Evolutionary conservation across 2,797 vertebrate genomes (phyloP).

Genomic region (Spinibarbus caldwelli): DNA sequence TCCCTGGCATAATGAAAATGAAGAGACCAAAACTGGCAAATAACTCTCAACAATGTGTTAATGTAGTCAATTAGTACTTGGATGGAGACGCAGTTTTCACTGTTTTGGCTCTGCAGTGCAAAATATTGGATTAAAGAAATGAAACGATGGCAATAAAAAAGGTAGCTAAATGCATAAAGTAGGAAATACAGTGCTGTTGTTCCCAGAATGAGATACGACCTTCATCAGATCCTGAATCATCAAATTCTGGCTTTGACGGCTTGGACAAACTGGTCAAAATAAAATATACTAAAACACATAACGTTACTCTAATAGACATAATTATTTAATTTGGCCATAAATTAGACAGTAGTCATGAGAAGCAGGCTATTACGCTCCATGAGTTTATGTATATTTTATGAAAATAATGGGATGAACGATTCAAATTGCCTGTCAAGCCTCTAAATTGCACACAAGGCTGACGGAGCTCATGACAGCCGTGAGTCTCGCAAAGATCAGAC

Average conservation of each 20-base stretch:
- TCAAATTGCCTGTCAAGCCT: slow-evolving; percentile 36
- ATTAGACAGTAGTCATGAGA: slow-evolving; percentile 29
- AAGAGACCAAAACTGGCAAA: slow-evolving; percentile 25
- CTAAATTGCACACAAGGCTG: slow-evolving; percentile 26
- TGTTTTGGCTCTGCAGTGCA: background rate
- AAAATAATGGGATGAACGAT: slow-evolving; percentile 27
- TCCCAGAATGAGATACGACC: background rate
- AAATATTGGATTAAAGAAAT: background rate
- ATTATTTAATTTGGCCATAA: slow-evolving; percentile 29
- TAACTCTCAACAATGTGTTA: slow-evolving; percentile 14
- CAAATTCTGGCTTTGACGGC: background rate
- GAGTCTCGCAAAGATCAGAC: slow-evolving; percentile 9
- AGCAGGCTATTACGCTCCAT: slow-evolving; percentile 29
- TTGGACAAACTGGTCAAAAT: slow-evolving; percentile 34
- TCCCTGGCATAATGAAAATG: background rate
- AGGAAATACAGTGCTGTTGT: background rate
- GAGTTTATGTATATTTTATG: slow-evolving; percentile 36
- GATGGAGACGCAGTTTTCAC: background rate
- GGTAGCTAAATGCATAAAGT: background rate
- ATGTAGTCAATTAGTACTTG: background rate
- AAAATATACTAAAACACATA: no score
- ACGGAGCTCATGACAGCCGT: background rate
- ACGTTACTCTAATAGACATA: slow-evolving; percentile 32
- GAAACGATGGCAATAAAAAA: background rate
- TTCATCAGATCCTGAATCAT: background rate